A percentile compares a stretch with the other conserved stretches of the same genome.
phyloP scores from a whole-genome alignment of 53 echinoderm and acorn worm genomes.

The Mesocentrotus franciscanus region DNA sequence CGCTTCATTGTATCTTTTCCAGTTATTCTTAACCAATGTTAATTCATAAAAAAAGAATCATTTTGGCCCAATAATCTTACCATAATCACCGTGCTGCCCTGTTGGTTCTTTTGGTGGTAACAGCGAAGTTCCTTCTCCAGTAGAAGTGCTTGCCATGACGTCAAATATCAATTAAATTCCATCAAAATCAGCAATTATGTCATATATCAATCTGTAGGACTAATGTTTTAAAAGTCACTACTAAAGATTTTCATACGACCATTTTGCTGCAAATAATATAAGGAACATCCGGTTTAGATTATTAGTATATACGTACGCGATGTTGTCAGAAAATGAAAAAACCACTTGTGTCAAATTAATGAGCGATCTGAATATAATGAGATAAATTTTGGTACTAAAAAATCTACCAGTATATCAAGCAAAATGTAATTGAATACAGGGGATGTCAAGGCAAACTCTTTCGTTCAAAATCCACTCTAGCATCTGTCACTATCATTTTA shows the following conservation, averaged over 20 bases:
- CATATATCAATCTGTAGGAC: not conserved
- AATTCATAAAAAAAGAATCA: not conserved
- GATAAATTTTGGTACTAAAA: not conserved
- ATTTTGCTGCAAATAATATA: not conserved
- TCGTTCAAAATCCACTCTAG: not conserved
- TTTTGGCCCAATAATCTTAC: not conserved
- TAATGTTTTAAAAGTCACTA: not conserved
- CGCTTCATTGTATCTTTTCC: too few relatives aligned
- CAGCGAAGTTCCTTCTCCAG: not conserved
- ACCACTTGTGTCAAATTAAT: not conserved
- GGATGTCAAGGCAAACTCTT: not conserved
- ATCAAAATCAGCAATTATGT: not conserved
- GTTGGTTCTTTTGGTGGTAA: not conserved
- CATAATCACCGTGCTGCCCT: not conserved
- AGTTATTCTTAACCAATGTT: too few relatives aligned
- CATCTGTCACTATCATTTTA: not conserved
- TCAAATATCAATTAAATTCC: not conserved
- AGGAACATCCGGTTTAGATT: not conserved
- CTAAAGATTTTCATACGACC: not conserved
- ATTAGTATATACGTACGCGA: not conserved
- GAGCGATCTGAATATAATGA: not conserved
- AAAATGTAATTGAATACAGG: constrained; percentile 1
- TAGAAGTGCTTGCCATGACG: not conserved
- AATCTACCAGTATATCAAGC: not conserved
- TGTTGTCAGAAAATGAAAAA: not conserved